Evolutionary conservation across 2,113 vertebrate species (phyloP).

Genomic region (Hiodon tergisus): DNA sequence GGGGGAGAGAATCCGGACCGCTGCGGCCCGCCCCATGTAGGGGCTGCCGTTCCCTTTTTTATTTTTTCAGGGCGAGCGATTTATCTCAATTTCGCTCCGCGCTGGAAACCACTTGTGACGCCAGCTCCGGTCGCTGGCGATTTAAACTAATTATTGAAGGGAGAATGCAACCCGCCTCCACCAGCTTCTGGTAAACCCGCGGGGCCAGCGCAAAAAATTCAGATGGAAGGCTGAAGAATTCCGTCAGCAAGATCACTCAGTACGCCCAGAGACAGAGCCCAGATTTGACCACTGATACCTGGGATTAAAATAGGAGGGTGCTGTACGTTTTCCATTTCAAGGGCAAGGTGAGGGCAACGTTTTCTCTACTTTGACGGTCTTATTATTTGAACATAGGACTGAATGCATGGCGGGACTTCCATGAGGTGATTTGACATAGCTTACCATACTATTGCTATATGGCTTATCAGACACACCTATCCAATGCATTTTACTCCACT

Average conservation of each 20-base stretch:
- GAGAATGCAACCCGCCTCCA: slow-evolving; percentile 15
- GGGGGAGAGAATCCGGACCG: not conserved
- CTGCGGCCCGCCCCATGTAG: not conserved
- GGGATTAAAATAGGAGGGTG: slow-evolving; percentile 5
- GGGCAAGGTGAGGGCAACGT: not conserved
- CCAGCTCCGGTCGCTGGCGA: not conserved
- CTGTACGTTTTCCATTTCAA: not conserved
- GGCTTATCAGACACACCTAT: too few species aligned
- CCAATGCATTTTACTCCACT: too few species aligned
- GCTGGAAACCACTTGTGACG: slow-evolving; percentile 7
- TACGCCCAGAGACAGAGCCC: not conserved
- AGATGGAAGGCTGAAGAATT: not conserved
- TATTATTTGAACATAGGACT: too few species aligned
- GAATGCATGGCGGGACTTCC: too few species aligned
- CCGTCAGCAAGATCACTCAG: not conserved
- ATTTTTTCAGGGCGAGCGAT: slow-evolving; percentile 10
- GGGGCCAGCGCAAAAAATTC: not conserved
- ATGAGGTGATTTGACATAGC: too few species aligned
- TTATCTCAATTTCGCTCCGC: slow-evolving; percentile 28
- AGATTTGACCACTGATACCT: slow-evolving; percentile 9
- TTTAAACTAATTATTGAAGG: slow-evolving; percentile 26
- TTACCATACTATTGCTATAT: too few species aligned
- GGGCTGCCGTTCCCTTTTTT: not conserved
- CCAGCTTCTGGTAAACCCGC: not conserved
- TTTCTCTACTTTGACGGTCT: too few species aligned